Evolutionary conservation across 2,113 vertebrate genomes (phyloP).

Genomic region (Daboia siamensis): DNA sequence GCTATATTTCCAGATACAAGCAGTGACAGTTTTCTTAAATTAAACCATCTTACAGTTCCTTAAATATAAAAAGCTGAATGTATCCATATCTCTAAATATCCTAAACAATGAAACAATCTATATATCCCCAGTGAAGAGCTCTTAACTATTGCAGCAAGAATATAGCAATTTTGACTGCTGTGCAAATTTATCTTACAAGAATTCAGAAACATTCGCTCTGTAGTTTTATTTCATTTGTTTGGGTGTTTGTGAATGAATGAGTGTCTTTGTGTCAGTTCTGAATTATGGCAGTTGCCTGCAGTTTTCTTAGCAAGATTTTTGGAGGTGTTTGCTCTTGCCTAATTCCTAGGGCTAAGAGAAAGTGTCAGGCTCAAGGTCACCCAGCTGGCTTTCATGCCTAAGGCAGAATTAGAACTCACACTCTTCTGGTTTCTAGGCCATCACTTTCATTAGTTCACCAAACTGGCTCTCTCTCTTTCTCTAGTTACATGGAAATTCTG

Average conservation of each 20-base stretch:
- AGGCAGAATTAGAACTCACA: neutral
- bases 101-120: neutral
- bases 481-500: neutral
- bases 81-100: neutral
- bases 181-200: slow-evolving; percentile 11
- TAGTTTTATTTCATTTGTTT: neutral
- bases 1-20: slow-evolving; percentile 5
- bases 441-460: neutral
- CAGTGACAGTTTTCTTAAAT: slow-evolving; percentile 22
- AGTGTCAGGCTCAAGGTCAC: neutral
- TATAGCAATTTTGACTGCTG: slow-evolving; percentile 17
- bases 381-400: neutral
- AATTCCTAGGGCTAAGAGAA: neutral
- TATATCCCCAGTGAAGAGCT: slow-evolving; percentile 14
- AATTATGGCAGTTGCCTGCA: neutral
- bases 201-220: neutral
- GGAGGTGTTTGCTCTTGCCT: neutral
- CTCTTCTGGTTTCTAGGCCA: neutral
- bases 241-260: neutral
- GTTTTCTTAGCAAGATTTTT: neutral
- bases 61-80: slow-evolving; percentile 9
- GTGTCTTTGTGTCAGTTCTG: neutral
- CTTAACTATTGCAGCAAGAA: neutral
- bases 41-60: slow-evolving; percentile 23
- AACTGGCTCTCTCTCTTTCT: neutral